Percentiles rank a stretch among this genome's conserved stretches.
Evolutionary conservation across 2,113 vertebrate genomes (phyloP).

Genomic region (Furnarius figulus): DNA sequence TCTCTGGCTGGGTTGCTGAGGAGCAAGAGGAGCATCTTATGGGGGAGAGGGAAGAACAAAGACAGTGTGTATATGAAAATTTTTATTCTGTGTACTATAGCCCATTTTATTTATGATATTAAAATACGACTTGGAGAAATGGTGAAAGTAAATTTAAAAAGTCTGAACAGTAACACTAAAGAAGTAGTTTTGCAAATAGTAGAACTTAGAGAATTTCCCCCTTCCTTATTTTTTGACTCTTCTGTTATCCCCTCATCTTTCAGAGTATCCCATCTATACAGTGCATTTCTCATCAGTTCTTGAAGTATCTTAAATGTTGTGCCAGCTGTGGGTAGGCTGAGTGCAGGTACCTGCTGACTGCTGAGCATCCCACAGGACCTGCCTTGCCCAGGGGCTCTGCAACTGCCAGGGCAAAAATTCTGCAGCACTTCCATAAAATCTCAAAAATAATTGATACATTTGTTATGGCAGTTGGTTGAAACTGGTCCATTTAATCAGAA

Average conservation of each 20-base stretch:
- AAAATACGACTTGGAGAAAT: not conserved
- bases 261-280: not conserved
- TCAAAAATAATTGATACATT: not conserved
- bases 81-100: not conserved
- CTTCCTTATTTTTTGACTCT: not conserved
- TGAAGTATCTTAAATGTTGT: not conserved
- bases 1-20: not conserved
- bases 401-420: not conserved
- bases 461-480: not conserved
- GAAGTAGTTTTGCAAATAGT: not conserved
- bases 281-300: not conserved
- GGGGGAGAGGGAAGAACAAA: slow-evolving; percentile 18
- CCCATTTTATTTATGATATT: not conserved
- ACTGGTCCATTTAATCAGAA: not conserved
- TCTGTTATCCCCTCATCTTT: not conserved
- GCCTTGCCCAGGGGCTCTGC: not conserved
- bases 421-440: not conserved
- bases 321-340: not conserved
- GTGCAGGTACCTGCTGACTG: not conserved
- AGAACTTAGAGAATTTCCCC: not conserved
- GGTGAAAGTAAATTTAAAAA: not conserved
- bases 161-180: not conserved
- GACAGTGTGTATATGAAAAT: not conserved
- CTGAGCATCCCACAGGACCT: not conserved
- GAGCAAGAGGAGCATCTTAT: not conserved